Base-by-base conservation (phyloP, 2,797 vertebrate species). In the Paratrypauchen microcephalus region DNA sequence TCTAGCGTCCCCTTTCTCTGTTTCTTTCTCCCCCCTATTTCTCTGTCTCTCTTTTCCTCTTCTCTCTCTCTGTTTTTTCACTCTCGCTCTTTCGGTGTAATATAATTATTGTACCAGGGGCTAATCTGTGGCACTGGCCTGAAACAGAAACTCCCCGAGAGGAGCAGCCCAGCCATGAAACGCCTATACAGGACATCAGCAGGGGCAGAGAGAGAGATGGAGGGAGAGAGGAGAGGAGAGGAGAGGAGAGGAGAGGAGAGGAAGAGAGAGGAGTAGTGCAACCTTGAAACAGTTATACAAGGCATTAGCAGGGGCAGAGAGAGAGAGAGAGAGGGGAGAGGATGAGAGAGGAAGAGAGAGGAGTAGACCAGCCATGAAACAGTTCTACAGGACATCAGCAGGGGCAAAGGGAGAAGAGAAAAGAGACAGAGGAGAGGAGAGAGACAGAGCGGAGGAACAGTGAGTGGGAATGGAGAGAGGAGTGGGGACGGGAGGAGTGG, bases 91-190 rank as follows among this genome's bases (percentile, higher is more conserved):
- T 68, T 75, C 55, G 86, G 74, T 89, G 73, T 69, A 85, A 87
- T 89, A 87, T 90, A 88, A 91, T 90, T 88, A 87, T 84, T 68
- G 76, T 88, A 85, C 92, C 87, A 86, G 73, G 82, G 82, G 82
- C 84, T 91, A 91, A 90, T 91, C 89, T 71, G 73, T 91, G 89
- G 83, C 87, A 84, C 82, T 70, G 78, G 78, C 85, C 77, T 89
- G 81, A 87, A 79, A 87, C 80, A 82, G 81, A 83, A 81, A 81
- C 83, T 88, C 88, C 87, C 86, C 0, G 39, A 73, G 83, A 88
- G 82, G 66, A 86, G 79, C 70, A 88, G 84, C 77, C 87, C 84
- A 90, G 87, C 88, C 86, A 85, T 90, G 87, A 91, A 89, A 79
- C 81, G 1, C 11, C 58, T 36, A 23, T 80, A 84, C 76, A 79